Base-by-base conservation (phyloP, 2,797 vertebrate species). In the Enteromius viviparus region DNA sequence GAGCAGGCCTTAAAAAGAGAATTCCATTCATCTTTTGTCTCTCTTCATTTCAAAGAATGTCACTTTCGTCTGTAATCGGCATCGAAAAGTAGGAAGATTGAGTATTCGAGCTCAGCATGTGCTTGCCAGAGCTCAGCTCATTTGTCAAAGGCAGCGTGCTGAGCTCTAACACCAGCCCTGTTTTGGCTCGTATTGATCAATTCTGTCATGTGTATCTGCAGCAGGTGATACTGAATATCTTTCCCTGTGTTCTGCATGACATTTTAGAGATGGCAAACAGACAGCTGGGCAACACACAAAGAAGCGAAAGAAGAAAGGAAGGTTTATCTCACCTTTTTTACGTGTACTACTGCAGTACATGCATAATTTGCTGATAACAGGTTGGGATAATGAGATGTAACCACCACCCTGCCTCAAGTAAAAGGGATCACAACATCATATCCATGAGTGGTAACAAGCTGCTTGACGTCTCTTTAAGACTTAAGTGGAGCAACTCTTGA, bases 101-200 rank as follows among this genome's bases (percentile, higher is more conserved):
- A 91, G 83, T 87, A 87, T 93, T 92, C 93, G 89, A 90, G 91
- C 91, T 90, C 87, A 66, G 90, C 86, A 86, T 90, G 90, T 90
- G 90, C 88, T 92, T 89, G 89, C 89, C 85, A 87, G 90, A 90
- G 85, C 89, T 9, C 1, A 55, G 66, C 88, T 89, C 92, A 90
- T 95, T 94, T 91, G 91, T 94, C 92, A 93, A 90, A 87, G 90
- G 45, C 60, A 84, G 82, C 14, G 55, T 72, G 88, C 92, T 90
- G 83, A 81, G 78, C 83, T 82, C 85, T 74, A 84, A 84, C 91
- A 83, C 86, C 91, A 79, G 3, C 71, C 53, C 65, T 87, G 65
- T 85, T 92, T 94, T 87, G 87, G 91, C 89, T 91, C 85, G 86
- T 92, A 94, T 94, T 90, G 93, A 94, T 93, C 89, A 85, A 78